A percentile compares a stretch with the other conserved stretches of the same genome.
phyloP scores from a whole-genome alignment of 2,797 vertebrate genomes.

The Coracias cyanogaster region DNA sequence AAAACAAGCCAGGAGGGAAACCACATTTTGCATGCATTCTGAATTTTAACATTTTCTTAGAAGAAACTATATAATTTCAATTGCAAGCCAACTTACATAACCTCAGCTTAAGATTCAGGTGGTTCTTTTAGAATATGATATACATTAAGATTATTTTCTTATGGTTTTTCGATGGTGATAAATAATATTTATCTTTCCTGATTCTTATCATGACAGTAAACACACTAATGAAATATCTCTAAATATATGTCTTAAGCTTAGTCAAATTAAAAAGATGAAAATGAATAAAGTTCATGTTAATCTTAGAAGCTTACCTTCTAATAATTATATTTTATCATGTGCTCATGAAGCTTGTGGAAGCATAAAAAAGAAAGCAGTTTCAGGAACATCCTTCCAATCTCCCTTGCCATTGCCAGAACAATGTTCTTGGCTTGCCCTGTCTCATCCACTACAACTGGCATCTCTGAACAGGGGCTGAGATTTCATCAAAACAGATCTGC shows the following conservation, averaged over 20 bases:
- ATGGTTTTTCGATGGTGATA: neutral
- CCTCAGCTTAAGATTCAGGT: neutral
- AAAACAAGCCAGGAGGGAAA: conserved; percentile 58
- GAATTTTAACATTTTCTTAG: neutral
- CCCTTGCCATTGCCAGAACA: neutral
- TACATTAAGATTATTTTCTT: neutral
- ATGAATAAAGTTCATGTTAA: neutral
- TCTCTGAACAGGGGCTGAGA: neutral
- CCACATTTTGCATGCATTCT: conserved; percentile 36
- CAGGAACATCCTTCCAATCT: neutral
- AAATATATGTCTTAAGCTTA: neutral
- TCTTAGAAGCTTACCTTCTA: neutral
- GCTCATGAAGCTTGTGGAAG: neutral
- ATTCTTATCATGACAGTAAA: neutral
- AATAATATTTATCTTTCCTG: neutral
- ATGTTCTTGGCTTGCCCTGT: neutral
- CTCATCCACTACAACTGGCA: neutral
- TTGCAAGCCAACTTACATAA: neutral
- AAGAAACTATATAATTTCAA: neutral
- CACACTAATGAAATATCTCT: neutral
- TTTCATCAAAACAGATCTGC: neutral
- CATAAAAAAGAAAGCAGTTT: neutral
- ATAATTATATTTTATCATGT: neutral
- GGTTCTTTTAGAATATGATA: neutral
- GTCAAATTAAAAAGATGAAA: neutral